phyloP scores from a whole-genome alignment of 2,888 invertebrate species.

The Drosophila meridionalis region DNA sequence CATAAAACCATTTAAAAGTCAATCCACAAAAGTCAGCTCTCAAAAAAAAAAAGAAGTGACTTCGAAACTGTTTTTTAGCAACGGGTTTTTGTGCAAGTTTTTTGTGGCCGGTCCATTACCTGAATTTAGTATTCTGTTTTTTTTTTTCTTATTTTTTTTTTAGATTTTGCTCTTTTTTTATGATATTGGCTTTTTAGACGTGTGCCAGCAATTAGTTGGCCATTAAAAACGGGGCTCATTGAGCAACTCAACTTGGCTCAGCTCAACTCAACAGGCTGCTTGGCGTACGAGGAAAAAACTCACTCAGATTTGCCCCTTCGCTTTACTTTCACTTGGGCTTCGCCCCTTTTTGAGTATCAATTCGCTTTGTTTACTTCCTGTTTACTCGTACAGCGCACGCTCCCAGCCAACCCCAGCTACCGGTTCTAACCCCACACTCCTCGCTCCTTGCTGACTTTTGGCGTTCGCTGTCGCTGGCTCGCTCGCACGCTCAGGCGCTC shows the following conservation, averaged over 20 bases:
- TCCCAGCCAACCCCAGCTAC: slow-evolving; percentile 41
- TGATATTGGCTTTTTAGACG: slow-evolving; percentile 65
- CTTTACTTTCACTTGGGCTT: slow-evolving; percentile 50
- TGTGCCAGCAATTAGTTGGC: slow-evolving; percentile 73
- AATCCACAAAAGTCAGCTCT: slow-evolving; percentile 75
- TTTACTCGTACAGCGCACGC: slow-evolving; percentile 72
- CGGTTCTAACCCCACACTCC: slow-evolving; percentile 20
- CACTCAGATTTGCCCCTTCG: slow-evolving; percentile 45
- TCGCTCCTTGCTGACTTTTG: slow-evolving; percentile 63
- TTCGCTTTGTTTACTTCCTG: slow-evolving; percentile 70
- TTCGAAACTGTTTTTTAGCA: slow-evolving; percentile 58
- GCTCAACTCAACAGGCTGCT: slow-evolving; percentile 44
- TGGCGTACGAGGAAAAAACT: slow-evolving; percentile 34
- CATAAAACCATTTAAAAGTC: slow-evolving; percentile 82
- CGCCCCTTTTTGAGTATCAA: slow-evolving; percentile 43
- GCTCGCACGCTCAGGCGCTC: slow-evolving; percentile 18
- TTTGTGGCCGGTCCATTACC: slow-evolving; percentile 18
- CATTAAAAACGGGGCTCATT: slow-evolving; percentile 51
- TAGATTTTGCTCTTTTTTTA: slow-evolving; percentile 26
- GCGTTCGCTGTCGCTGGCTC: slow-evolving; percentile 55
- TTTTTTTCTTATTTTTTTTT: slow-evolving; percentile 25
- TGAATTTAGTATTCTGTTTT: background rate
- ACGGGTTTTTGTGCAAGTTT: slow-evolving; percentile 32
- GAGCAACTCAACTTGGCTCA: slow-evolving; percentile 16
- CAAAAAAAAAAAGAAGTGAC: background rate